Evolutionary conservation across 1,140 invertebrate genomes (phyloP), one percentile per base, ranked within the genome.

Genomic region (Orussus abietinus): DNA sequence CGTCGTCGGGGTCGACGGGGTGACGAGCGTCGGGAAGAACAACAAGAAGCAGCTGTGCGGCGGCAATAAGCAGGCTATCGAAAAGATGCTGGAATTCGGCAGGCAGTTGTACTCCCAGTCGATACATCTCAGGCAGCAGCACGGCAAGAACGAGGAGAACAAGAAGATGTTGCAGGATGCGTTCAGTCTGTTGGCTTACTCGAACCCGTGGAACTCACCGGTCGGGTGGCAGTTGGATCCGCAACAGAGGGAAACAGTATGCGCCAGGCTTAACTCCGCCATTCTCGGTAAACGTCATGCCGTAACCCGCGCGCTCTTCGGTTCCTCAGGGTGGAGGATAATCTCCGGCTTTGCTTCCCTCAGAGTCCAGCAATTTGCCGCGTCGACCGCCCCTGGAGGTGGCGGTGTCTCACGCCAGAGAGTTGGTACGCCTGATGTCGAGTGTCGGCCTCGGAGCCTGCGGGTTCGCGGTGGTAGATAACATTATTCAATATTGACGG

Each of bases 121-220:
- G 64, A 82, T 91, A 72, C 81, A 86, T 42, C 74, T 97, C 39
- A 80, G 83, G 48, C 81, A 84, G 59, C 82, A 92, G 57, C 85
- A 88, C 64, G 90, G 88, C 47, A 84, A 85, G 55, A 89, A 84
- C 74, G 86, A 92, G 64, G 77, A 77, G 28, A 93, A 94, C 74
- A 92, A 93, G 69, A 90, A 93, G 75, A 93, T 96, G 85, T 75
- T 97, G 22, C 77, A 96, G 84, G 90, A 98, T 76, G 95, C 94
- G 57, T 98, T 98, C 77, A 97, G 94, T 78, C 80, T 98, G 58
- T 77, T 98, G 58, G 95, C 96, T 9, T 98, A 98, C 76, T 89
- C 92, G 53, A 96, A 98, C 79, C 96, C 96, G 5, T 97, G 92
- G 92, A 85, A 83, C 58, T 96, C 92, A 73, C 94, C 94, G 14